These are phyloP conservation scores for Chrysopilus asiliformis DNA, from an alignment of 2,888 invertebrate genomes.

Conservation along the genomic window DNA sequence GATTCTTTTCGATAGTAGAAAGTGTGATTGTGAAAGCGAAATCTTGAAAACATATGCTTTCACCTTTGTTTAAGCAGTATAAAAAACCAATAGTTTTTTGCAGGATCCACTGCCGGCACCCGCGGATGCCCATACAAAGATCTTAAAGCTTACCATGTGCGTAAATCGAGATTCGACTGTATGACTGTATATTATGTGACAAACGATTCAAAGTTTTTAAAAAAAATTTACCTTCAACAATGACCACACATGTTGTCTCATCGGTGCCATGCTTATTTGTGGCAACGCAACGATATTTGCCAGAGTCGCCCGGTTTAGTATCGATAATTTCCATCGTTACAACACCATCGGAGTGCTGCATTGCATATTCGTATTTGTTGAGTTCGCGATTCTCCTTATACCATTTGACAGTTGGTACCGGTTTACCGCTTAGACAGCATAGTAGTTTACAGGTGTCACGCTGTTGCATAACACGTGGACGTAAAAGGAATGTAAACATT, in stretches of 20 bases:
- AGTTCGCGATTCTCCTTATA: constrained; percentile 87
- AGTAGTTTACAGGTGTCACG: constrained; percentile 94
- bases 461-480: constrained; percentile 95
- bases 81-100: too few relatives aligned
- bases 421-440: constrained; percentile 91
- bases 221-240: constrained; percentile 81
- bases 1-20: too few relatives aligned
- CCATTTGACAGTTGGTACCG: constrained; percentile 85
- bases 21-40: too few relatives aligned
- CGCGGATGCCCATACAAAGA: too few relatives aligned
- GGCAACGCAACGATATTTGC: constrained; percentile 89
- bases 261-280: constrained; percentile 88
- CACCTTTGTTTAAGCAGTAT: too few relatives aligned
- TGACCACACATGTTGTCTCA: constrained; percentile 89
- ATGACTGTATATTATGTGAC: too few relatives aligned
- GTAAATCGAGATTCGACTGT: too few relatives aligned
- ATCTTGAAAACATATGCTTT: too few relatives aligned
- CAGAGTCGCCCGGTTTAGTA: constrained; percentile 89
- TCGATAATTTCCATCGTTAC: constrained; percentile 93
- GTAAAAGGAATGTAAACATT: constrained; percentile 93
- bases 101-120: too few relatives aligned
- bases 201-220: too few relatives aligned
- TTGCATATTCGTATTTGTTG: constrained; percentile 78
- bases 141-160: too few relatives aligned
- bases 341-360: constrained; percentile 87